These are phyloP conservation scores for Pteria penguin DNA, from an alignment of 2,888 invertebrate genomes.

Conservation along the genomic window DNA sequence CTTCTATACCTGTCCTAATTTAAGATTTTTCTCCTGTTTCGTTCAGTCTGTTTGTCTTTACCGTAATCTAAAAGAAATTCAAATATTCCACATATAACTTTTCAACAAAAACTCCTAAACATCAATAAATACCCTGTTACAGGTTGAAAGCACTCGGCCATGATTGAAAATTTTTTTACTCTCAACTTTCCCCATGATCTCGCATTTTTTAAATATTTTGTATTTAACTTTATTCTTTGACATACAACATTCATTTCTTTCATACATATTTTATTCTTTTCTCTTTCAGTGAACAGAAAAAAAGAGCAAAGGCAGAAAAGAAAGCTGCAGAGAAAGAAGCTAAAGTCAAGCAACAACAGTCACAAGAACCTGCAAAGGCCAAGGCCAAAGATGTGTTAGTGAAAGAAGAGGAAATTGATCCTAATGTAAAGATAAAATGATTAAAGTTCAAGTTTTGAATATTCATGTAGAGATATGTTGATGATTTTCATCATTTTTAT, in stretches of 20 bases:
- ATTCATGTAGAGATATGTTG: not conserved
- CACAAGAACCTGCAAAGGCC: constrained; percentile 46
- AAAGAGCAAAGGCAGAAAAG: constrained; percentile 93
- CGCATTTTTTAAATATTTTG: too few relatives aligned
- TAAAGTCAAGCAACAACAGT: constrained; percentile 82
- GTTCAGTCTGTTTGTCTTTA: too few relatives aligned
- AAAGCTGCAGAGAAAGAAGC: constrained; percentile 94
- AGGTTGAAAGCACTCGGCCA: too few relatives aligned
- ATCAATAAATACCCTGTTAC: too few relatives aligned
- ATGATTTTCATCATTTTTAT: not conserved
- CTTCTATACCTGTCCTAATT: too few relatives aligned
- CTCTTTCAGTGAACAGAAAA: constrained; percentile 91
- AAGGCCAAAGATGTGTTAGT: constrained; percentile 38
- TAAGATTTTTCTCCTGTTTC: too few relatives aligned
- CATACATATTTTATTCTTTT: not conserved
- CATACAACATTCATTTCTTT: not conserved
- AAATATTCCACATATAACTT: too few relatives aligned
- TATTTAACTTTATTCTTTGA: too few relatives aligned
- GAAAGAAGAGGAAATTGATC: constrained; percentile 88
- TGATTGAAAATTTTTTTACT: too few relatives aligned
- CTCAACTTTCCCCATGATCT: too few relatives aligned
- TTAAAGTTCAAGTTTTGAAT: not conserved
- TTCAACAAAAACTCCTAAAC: too few relatives aligned
- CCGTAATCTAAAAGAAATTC: too few relatives aligned
- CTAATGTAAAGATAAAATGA: constrained; percentile 84